phyloP scores from a whole-genome alignment of 2,888 invertebrate species.

The Ariolimax columbianus region DNA sequence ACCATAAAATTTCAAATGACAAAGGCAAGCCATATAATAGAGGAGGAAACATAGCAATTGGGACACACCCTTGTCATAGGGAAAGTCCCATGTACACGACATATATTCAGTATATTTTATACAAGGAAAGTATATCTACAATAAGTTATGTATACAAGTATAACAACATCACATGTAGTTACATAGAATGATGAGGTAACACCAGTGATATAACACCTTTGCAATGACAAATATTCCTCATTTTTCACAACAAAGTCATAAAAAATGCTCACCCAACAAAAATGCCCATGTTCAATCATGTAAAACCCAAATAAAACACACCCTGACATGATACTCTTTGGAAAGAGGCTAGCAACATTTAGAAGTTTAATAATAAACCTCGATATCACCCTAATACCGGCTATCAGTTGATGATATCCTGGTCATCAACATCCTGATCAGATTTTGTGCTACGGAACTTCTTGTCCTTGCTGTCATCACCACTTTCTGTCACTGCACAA shows the following conservation, averaged over 20 bases:
- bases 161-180: too few relatives aligned
- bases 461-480: slow-evolving; percentile 2
- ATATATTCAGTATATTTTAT: background rate
- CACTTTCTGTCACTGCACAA: slow-evolving; percentile 9
- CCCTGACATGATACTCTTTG: background rate
- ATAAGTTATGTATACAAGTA: too few relatives aligned
- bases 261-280: background rate
- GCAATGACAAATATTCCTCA: background rate
- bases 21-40: too few relatives aligned
- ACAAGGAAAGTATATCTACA: background rate
- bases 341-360: background rate
- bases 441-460: background rate
- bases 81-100: too few relatives aligned
- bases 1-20: too few relatives aligned
- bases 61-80: too few relatives aligned
- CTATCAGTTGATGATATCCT: background rate
- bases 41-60: too few relatives aligned
- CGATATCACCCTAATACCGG: background rate
- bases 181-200: background rate
- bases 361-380: background rate
- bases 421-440: slow-evolving; percentile 2
- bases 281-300: background rate
- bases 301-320: background rate
- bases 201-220: slow-evolving; percentile 5
- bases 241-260: background rate